These are phyloP conservation scores for Leptinotarsa rubiginosa DNA, from an alignment of 2,888 invertebrate genomes.

Conservation along the genomic window DNA sequence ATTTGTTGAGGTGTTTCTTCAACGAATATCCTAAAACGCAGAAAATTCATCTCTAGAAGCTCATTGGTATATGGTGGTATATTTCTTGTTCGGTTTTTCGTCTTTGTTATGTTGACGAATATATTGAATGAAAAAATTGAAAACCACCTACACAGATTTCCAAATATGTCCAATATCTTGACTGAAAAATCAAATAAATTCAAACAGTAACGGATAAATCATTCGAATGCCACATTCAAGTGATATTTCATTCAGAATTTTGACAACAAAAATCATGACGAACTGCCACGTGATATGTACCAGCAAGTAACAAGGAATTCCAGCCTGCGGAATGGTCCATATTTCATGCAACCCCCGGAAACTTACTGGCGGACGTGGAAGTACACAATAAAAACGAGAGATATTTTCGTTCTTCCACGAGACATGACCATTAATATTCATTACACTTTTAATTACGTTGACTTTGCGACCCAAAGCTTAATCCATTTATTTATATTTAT, in stretches of 20 bases:
- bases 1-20: too few species aligned
- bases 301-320: background rate
- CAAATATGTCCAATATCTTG: too few species aligned
- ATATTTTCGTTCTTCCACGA: constrained; percentile 54
- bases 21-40: too few species aligned
- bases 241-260: background rate
- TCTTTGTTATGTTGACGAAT: too few species aligned
- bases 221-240: too few species aligned
- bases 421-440: constrained; percentile 60
- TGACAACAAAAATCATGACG: background rate
- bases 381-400: constrained; percentile 47
- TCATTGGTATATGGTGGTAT: too few species aligned
- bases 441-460: constrained; percentile 62
- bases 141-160: too few species aligned
- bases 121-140: too few species aligned
- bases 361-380: constrained; percentile 36
- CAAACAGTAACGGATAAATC: too few species aligned
- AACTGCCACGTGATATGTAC: background rate
- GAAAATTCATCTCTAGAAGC: too few species aligned
- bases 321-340: constrained; percentile 5
- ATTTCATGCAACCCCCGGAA: constrained; percentile 32
- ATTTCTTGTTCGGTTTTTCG: too few species aligned
- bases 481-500: constrained; percentile 63
- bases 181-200: too few species aligned
- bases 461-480: constrained; percentile 59